Evolutionary conservation across 2,113 vertebrate species (phyloP).

Genomic region (Holacanthus passer): DNA sequence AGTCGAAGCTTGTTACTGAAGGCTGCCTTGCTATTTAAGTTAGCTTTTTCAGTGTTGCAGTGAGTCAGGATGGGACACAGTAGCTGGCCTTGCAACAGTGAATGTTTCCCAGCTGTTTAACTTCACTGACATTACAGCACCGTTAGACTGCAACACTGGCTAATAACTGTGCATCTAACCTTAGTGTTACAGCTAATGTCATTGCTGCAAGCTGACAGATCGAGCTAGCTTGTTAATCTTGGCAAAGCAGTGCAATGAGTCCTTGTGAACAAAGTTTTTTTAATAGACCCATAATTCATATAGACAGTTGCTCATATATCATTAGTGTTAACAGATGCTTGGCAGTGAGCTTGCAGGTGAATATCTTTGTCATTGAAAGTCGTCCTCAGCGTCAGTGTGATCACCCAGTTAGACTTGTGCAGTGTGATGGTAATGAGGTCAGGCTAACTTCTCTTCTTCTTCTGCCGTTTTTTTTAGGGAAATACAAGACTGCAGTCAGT

Average conservation of each 20-base stretch:
- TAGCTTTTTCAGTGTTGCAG: slow-evolving; percentile 56
- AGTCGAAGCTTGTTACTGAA: background rate
- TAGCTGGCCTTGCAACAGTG: slow-evolving; percentile 67
- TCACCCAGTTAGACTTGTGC: background rate
- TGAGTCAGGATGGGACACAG: slow-evolving; percentile 46
- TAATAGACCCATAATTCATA: background rate
- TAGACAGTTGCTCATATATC: background rate
- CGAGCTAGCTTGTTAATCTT: slow-evolving; percentile 12
- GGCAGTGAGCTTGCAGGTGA: background rate
- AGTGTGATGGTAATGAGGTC: slow-evolving; percentile 7
- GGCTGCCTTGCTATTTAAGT: slow-evolving; percentile 31
- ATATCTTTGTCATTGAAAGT: slow-evolving; percentile 39
- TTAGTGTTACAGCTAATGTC: background rate
- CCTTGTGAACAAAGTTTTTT: slow-evolving; percentile 18
- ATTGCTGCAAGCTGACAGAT: background rate
- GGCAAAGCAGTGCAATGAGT: background rate
- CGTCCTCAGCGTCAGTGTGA: slow-evolving; percentile 15
- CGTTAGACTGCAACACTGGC: slow-evolving; percentile 16
- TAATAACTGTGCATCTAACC: background rate
- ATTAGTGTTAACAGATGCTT: background rate
- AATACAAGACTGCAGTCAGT: background rate
- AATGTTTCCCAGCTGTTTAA: slow-evolving; percentile 55
- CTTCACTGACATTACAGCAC: slow-evolving; percentile 44
- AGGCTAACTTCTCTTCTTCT: slow-evolving; percentile 32
- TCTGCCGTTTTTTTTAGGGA: background rate